A percentile compares a stretch with the other conserved stretches of the same genome.
Evolutionary conservation across 2,797 vertebrate species (phyloP).

Genomic region (Poeciliopsis paucimaculata): DNA sequence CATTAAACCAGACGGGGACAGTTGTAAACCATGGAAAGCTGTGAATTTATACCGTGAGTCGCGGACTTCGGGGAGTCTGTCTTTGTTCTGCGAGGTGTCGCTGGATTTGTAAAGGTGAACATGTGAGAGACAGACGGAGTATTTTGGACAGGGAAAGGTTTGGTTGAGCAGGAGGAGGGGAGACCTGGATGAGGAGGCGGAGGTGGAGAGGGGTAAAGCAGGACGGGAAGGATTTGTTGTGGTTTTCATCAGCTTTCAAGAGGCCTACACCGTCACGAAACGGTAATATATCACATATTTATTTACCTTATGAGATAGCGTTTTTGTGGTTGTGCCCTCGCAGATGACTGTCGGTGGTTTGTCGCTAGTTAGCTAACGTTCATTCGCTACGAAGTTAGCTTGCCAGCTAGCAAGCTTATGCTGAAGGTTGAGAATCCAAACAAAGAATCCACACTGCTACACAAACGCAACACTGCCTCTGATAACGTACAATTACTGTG

Average conservation of each 20-base stretch:
- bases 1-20: conserved; percentile 78
- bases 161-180: conserved; percentile 62
- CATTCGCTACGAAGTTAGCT: conserved; percentile 49
- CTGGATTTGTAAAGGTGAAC: conserved; percentile 59
- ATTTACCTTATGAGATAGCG: neutral
- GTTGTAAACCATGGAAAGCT: conserved; percentile 67
- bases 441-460: neutral
- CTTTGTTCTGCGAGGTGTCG: conserved; percentile 35
- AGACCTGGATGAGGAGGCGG: conserved; percentile 20
- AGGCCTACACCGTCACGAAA: conserved; percentile 53
- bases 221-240: conserved; percentile 75
- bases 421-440: conserved; percentile 23
- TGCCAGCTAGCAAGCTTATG: conserved; percentile 42
- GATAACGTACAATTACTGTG: neutral
- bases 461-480: neutral
- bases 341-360: neutral
- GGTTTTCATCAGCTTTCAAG: conserved; percentile 56
- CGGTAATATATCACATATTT: conserved; percentile 56
- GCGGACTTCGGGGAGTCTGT: conserved; percentile 31
- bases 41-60: conserved; percentile 62
- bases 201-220: conserved; percentile 22
- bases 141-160: conserved; percentile 66
- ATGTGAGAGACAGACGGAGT: conserved; percentile 67
- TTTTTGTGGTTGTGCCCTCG: neutral
- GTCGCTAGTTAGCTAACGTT: conserved; percentile 3